Conservation (phyloP, 2,113 vertebrate species). For the Apodemus sylvaticus region DNA sequence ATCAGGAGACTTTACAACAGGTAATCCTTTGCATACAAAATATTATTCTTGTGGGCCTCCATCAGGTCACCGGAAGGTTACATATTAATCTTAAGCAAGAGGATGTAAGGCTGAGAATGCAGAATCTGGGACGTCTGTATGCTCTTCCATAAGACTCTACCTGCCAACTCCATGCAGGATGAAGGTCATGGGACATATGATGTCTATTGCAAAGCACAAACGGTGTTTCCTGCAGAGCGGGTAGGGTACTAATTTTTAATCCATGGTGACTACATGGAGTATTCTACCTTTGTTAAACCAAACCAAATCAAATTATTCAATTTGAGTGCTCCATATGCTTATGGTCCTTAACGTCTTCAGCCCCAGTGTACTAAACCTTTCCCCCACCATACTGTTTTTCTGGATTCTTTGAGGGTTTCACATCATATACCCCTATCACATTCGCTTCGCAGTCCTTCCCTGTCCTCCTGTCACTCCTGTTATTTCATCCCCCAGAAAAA, state of each 20-base stretch:
- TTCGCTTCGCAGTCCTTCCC: not conserved
- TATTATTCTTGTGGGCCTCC: not conserved
- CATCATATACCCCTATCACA: not conserved
- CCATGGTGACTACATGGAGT: not conserved
- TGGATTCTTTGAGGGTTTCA: not conserved
- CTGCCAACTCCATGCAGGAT: not conserved
- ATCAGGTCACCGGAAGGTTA: not conserved
- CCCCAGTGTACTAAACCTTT: not conserved
- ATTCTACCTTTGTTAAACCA: not conserved
- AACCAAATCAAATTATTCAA: not conserved
- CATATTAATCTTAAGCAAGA: slow-evolving; percentile 24
- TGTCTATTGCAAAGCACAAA: slow-evolving; percentile 4
- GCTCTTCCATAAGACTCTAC: not conserved
- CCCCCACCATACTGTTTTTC: not conserved
- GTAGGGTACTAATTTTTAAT: not conserved
- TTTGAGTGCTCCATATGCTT: not conserved
- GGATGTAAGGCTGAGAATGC: not conserved
- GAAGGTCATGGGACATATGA: not conserved
- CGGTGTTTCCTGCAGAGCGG: not conserved
- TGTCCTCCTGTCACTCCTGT: not conserved
- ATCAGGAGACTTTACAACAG: not conserved
- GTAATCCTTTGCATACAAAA: not conserved
- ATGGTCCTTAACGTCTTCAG: not conserved
- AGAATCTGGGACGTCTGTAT: not conserved
- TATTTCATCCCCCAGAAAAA: not conserved